Evolutionary conservation across 2,113 vertebrate genomes (phyloP).

Genomic region (Galemys pyrenaicus): DNA sequence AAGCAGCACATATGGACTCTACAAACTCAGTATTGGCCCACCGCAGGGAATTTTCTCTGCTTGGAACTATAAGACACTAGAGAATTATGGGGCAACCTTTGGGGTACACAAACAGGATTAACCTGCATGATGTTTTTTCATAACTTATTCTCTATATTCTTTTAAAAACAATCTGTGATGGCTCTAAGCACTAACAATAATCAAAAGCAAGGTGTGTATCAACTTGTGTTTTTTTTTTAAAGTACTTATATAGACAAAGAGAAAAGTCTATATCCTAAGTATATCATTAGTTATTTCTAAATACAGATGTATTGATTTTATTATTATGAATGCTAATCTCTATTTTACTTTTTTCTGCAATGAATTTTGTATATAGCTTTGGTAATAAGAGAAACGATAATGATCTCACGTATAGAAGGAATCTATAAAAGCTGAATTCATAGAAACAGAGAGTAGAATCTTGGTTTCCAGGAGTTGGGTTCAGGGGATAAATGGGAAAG

Average conservation of each 20-base stretch:
- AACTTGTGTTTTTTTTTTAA: background rate
- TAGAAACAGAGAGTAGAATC: background rate
- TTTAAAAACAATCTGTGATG: slow-evolving; percentile 23
- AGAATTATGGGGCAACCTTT: background rate
- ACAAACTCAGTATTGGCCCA: background rate
- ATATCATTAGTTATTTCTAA: no score
- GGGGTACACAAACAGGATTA: background rate
- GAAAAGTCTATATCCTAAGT: background rate
- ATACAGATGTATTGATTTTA: background rate
- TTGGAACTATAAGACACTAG: background rate
- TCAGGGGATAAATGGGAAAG: background rate
- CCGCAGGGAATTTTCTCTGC: background rate
- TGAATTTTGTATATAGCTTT: background rate
- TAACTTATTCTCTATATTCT: background rate
- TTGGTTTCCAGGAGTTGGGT: background rate
- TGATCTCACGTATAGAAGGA: background rate
- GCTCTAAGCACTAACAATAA: background rate
- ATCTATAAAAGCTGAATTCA: background rate
- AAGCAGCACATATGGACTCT: background rate
- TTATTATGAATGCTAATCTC: background rate
- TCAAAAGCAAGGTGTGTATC: slow-evolving; percentile 30
- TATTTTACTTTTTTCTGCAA: background rate
- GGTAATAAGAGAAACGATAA: slow-evolving; percentile 37
- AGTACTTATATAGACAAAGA: background rate
- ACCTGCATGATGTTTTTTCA: background rate